Conservation (phyloP, 1,140 invertebrate genomes). For the Drosophila ogumai region DNA sequence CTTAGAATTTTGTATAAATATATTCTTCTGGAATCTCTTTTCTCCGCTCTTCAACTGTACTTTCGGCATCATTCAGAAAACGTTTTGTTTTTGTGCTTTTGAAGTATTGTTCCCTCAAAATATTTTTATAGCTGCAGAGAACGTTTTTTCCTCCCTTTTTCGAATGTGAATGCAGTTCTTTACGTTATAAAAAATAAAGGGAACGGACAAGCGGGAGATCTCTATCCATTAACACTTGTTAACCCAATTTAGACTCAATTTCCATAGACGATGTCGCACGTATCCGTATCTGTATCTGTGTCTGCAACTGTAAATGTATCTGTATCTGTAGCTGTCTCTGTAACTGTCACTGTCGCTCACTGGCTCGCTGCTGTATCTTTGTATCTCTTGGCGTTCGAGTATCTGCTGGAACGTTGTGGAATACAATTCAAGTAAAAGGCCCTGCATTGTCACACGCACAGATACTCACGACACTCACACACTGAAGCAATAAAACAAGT, state of each 20-base stretch:
- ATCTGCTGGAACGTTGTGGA: constrained; percentile 33
- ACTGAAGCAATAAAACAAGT: constrained; percentile 64
- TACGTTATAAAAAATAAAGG: constrained; percentile 27
- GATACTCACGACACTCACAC: constrained; percentile 11
- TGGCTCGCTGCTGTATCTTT: constrained; percentile 12
- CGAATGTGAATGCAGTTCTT: constrained; percentile 57
- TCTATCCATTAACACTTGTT: constrained; percentile 82
- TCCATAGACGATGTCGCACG: constrained; percentile 67
- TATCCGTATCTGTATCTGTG: constrained; percentile 29
- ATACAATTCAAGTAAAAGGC: constrained; percentile 54
- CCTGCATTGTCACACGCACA: constrained; percentile 72
- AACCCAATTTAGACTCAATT: constrained; percentile 82
- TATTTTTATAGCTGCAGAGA: background rate
- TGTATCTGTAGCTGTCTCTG: constrained; percentile 2
- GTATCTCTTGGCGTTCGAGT: constrained; percentile 14
- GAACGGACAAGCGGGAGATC: constrained; percentile 26
- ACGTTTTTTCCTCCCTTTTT: background rate
- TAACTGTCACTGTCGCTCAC: constrained; percentile 9
- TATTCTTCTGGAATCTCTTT: background rate
- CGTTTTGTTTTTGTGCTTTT: background rate
- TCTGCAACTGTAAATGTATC: constrained; percentile 12
- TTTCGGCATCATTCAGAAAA: background rate
- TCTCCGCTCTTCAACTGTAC: constrained; percentile 5
- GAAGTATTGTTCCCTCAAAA: background rate
- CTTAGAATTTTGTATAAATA: background rate